Conservation (phyloP, 2,113 vertebrate genomes). For the Lophochroa leadbeateri region DNA sequence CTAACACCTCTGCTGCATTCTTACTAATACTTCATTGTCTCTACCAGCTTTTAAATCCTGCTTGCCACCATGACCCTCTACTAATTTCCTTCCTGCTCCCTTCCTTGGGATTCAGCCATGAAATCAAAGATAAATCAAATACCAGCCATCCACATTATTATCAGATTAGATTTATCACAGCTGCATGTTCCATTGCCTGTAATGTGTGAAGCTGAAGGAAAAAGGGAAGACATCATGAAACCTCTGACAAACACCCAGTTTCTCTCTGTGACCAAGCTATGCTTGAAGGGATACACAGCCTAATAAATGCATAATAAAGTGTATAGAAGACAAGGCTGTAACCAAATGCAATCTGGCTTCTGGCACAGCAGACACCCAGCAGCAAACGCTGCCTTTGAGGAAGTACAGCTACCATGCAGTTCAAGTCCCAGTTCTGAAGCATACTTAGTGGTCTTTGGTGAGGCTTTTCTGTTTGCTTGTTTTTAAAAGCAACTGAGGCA, state of each 20-base stretch:
- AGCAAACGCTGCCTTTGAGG: not conserved
- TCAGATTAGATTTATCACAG: not conserved
- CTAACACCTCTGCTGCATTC: not conserved
- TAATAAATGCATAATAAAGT: not conserved
- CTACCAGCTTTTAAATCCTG: not conserved
- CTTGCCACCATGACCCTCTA: not conserved
- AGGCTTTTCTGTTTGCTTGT: not conserved
- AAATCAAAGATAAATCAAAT: constrained; percentile 31
- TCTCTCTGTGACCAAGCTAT: not conserved
- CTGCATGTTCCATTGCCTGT: not conserved
- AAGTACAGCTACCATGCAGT: not conserved
- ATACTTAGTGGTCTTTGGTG: not conserved
- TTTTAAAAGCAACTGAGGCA: not conserved
- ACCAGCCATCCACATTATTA: not conserved
- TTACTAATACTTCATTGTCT: not conserved
- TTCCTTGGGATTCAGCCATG: not conserved
- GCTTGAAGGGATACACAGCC: not conserved
- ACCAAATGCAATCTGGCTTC: not conserved
- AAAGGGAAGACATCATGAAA: not conserved
- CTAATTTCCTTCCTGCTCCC: not conserved
- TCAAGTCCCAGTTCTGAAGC: not conserved
- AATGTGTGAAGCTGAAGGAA: not conserved
- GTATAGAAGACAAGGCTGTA: not conserved
- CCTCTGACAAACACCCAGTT: not conserved
- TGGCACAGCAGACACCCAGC: not conserved